Evolutionary conservation across 1,140 invertebrate genomes (phyloP), one percentile per base, ranked within the genome.

Genomic region (Solen grandis): DNA sequence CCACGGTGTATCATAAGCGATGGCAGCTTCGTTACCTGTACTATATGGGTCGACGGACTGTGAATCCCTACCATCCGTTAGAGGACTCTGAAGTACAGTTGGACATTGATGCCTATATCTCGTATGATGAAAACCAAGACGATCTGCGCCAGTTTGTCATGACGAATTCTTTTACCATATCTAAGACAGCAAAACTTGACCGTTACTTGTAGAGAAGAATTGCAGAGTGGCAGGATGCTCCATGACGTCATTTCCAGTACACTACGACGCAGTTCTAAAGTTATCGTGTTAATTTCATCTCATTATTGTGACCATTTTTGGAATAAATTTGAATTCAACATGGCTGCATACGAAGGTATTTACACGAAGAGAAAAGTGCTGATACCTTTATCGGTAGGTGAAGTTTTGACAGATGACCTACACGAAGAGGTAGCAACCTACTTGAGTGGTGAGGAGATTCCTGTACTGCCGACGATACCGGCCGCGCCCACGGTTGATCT

Each of bases 261-360:
- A 25, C 4, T 76, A n/a, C 1, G 52, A 27, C 46, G 50, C 22
- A 33, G 57, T 31, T 36, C 41, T 5, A 76, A 76, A 41, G 59
- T 76, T 4, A 22, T 63, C 25, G 62, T 38, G 2, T 27, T 76
- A 3, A 16, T 76, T 5, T 50, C 73, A 25, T 46, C 46, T 8
- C 19, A n/a, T 1, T 66, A 76, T 35, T 63, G 62, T 14, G 60
- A 54, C 10, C 41, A 76, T 5, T 54, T 46, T 29, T 65, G 59
- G 62, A 76, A 63, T n/a, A 65, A 13, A 2, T 76, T 76, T 57
- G 59, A 76, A 41, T 76, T 76, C 41, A 76, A 76, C 36, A 65
- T 76, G 55, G 62, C 62, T n/a, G 73, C 57, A 5, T 65, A 52
- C 33, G 50, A 76, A 14, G 73, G 62, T 2, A 66, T 65, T 29